Conservation (phyloP, 2,888 invertebrate species). For the Hydroisotoma schaefferi region DNA sequence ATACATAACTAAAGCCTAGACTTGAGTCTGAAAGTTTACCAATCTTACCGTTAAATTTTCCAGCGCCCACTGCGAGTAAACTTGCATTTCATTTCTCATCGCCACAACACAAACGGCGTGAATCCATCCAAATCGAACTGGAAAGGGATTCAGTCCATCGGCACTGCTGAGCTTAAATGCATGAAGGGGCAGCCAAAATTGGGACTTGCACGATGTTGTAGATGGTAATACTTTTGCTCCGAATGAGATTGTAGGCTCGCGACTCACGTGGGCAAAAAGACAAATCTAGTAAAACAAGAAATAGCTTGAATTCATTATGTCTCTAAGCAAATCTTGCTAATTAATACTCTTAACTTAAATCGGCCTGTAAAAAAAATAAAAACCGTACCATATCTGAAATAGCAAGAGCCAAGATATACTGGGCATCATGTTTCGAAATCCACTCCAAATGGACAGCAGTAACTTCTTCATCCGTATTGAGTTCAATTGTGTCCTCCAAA, state of each 20-base stretch:
- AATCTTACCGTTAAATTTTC: slow-evolving; percentile 52
- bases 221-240: slow-evolving; percentile 47
- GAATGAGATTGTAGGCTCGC: slow-evolving; percentile 45
- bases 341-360: neutral
- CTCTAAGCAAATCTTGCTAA: neutral
- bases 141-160: slow-evolving; percentile 91
- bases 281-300: slow-evolving; percentile 32
- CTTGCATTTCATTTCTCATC: slow-evolving; percentile 99
- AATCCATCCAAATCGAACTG: slow-evolving; percentile 99
- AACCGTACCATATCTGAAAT: slow-evolving; percentile 72
- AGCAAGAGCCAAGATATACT: slow-evolving; percentile 93
- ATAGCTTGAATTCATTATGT: neutral
- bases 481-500: slow-evolving; percentile 88
- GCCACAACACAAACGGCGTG: slow-evolving; percentile 96
- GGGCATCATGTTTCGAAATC: slow-evolving; percentile 99
- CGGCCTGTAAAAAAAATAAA: neutral
- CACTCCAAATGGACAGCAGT: slow-evolving; percentile 84
- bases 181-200: slow-evolving; percentile 48
- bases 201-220: slow-evolving; percentile 46
- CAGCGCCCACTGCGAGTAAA: slow-evolving; percentile 88
- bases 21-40: no score
- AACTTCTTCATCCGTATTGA: slow-evolving; percentile 60
- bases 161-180: slow-evolving; percentile 72
- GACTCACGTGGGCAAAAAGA: slow-evolving; percentile 48
- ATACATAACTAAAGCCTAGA: no score